Evolutionary conservation across 2,888 invertebrate species (phyloP), one percentile per base, ranked within the genome.

Genomic region (Andricus quercusramuli): DNA sequence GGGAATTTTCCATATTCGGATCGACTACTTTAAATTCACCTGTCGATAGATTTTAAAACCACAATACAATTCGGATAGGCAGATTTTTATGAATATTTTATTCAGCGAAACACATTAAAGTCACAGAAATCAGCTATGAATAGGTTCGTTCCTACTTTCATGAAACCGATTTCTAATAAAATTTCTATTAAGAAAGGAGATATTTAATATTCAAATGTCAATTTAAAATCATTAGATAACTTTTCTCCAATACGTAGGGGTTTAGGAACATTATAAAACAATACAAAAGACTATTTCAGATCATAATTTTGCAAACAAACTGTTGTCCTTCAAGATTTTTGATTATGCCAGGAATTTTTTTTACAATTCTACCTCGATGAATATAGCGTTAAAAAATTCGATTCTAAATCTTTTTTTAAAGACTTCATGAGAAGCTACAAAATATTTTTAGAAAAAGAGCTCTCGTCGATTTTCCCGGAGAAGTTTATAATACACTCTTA

Each of bases 401-500:
- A 20, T 25, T n/a, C 17, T 17, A n/a, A 70, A 70, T 70, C n/a
- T 20, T 70, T 51, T 32, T 20, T 70, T 15, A 51, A 13, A 22
- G 59, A 3, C 1, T 9, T 3, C 17, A 25, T 29, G 25, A 20
- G n/a, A 5, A 29, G 8, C 20, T 11, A n/a, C 13, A 9, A 13
- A 70, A 51, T 56, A 59, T 74, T 56, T 74, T 8, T 2, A n/a
- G 13, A 32, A 2, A 0, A 37, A 15, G n/a, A 59, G 29, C 51
- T 74, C 32, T 20, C 56, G 56, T 74, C 74, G 74, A 74, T 74
- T 74, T 74, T 74, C 56, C 32, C 25, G 37, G 74, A 74, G 74
- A 74, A 74, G 59, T 74, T 74, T 59, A 74, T 74, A 74, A 74
- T 74, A 74, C 74, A 74, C 74, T 59, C 74, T 56, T 32, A 74